phyloP scores from a whole-genome alignment of 2,113 vertebrate genomes.

The Hippocampus zosterae region DNA sequence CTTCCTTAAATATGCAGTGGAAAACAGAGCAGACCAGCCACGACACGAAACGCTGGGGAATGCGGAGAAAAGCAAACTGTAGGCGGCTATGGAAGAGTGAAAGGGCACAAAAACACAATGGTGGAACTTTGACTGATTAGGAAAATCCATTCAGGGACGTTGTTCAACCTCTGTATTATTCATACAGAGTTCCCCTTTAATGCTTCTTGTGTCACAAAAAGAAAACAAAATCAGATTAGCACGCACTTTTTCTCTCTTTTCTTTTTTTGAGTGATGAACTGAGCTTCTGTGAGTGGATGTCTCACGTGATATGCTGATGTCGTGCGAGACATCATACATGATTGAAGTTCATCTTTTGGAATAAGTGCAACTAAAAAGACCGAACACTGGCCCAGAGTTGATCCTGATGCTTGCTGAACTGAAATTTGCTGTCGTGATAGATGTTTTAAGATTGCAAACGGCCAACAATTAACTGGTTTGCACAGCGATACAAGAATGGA shows the following conservation, averaged over 20 bases:
- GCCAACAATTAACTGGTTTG: too few relatives aligned
- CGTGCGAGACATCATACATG: not conserved
- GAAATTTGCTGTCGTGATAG: not conserved
- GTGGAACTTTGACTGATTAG: not conserved
- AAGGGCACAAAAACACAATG: not conserved
- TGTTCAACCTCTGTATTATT: not conserved
- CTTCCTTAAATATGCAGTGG: constrained; percentile 34
- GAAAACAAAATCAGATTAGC: not conserved
- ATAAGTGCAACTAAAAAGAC: not conserved
- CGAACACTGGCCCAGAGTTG: not conserved
- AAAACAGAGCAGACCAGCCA: constrained; percentile 31
- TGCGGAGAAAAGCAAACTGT: constrained; percentile 20
- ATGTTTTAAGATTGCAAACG: too few relatives aligned
- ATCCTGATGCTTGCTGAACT: not conserved
- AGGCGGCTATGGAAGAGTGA: constrained; percentile 1
- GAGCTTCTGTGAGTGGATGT: not conserved
- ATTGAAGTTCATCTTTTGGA: not conserved
- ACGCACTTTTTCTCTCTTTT: not conserved
- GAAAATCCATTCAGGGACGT: not conserved
- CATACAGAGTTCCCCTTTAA: not conserved
- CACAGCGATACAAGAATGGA: too few relatives aligned
- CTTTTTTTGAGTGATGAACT: not conserved
- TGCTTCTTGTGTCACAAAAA: not conserved
- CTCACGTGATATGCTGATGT: not conserved
- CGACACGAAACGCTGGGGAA: constrained; percentile 55